Evolutionary conservation across 2,888 invertebrate genomes (phyloP), one percentile per base, ranked within the genome.

Genomic region (Eupithecia vulgata): DNA sequence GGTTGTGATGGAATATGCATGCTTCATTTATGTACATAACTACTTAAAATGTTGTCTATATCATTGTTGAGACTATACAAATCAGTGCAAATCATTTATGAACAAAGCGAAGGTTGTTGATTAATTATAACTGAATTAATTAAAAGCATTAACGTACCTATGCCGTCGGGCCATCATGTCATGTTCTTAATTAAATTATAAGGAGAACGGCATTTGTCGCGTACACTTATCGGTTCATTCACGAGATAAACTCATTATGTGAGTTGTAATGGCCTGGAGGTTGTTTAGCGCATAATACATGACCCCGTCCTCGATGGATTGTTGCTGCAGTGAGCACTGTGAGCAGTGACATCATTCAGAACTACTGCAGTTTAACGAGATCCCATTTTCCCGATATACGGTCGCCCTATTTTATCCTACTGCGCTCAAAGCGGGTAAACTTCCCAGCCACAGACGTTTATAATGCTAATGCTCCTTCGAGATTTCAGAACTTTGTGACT

Each of bases 131-230:
- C 76, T 75, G 67, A 72, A 67, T 73, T 73, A 69, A 76, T 75
- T 73, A 74, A 62, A 74, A 73, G 67, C 25, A n/a, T 37, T 76
- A 73, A 71, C 76, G 64, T 73, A 74, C 76, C 72, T 69, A 81
- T 84, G 86, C 82, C 82, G 86, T 82, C 82, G 81, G 83, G 81
- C 85, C 86, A 83, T n/a, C 88, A 85, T 80, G 88, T 64, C 87
- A 85, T 79, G 87, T 83, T 90, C 85, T 84, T 94, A 94, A 94
- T 93, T 92, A 87, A 93, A 89, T 94, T 94, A 94, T 90, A 87
- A 86, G 78, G 87, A 85, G 87, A 87, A 81, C 86, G 90, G 83
- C 88, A 91, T 88, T 91, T 94, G 87, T 93, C 89, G 88, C 91
- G 84, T 90, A 87, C 91, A 92, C 87, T 92, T 93, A 91, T 88